These are phyloP conservation scores for Catagonus wagneri DNA, from an alignment of 2,113 vertebrate species.

Conservation along the genomic window DNA sequence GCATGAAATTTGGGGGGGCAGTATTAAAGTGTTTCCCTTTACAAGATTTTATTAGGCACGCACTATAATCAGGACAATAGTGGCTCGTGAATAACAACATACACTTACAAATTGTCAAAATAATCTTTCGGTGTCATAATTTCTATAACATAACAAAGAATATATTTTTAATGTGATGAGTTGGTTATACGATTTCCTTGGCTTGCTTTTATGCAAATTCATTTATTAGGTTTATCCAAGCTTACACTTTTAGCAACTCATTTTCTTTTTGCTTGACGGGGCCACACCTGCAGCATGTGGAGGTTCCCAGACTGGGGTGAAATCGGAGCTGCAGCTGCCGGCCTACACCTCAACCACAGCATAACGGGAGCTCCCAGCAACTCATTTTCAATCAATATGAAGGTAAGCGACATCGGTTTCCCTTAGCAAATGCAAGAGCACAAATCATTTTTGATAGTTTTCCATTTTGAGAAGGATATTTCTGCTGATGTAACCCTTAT, in stretches of 20 bases:
- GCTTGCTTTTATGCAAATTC: neutral
- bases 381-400: neutral
- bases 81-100: accelerated
- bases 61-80: accelerated
- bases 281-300: no score
- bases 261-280: neutral
- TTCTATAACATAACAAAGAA: neutral
- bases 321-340: no score
- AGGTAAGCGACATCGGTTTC: no score
- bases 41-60: no score
- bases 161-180: no score
- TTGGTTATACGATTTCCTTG: neutral
- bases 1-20: neutral
- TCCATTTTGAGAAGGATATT: neutral
- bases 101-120: neutral
- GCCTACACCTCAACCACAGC: no score
- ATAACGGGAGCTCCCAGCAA: no score
- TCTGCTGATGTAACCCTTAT: accelerated
- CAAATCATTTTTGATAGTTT: neutral
- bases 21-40: neutral
- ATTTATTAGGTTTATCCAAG: neutral
- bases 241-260: neutral
- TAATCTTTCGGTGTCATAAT: neutral
- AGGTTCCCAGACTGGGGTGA: no score
- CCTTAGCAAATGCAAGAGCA: neutral